phyloP scores from a whole-genome alignment of 2,797 vertebrate species.

The Mormyrus hasselquistii region DNA sequence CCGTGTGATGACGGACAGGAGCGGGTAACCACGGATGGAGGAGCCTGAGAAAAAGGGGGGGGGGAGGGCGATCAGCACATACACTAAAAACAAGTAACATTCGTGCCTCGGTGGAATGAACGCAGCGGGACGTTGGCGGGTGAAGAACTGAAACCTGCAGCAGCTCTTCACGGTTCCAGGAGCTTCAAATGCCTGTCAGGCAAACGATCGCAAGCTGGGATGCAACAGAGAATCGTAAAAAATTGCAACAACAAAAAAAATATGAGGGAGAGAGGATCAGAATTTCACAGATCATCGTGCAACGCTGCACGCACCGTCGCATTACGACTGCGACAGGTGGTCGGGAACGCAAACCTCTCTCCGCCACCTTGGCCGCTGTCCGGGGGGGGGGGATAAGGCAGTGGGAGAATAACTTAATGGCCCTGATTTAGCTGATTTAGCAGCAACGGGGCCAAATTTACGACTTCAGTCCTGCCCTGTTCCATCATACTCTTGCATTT shows the following conservation, averaged over 20 bases:
- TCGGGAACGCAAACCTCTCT: not conserved
- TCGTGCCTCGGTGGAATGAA: not conserved
- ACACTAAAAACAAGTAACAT: not conserved
- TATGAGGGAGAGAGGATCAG: not conserved
- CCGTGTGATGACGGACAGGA: slow-evolving; percentile 84
- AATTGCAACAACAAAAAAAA: not conserved
- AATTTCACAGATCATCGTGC: not conserved
- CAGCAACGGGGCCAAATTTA: slow-evolving; percentile 38
- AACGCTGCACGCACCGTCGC: not conserved
- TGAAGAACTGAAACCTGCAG: not conserved
- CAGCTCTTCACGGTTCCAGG: not conserved
- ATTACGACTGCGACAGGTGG: not conserved
- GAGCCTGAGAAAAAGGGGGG: slow-evolving; percentile 62
- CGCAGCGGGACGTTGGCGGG: not conserved
- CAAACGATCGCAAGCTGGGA: not conserved
- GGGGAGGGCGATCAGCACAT: not conserved
- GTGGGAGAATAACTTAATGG: slow-evolving; percentile 25
- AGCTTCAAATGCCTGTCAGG: not conserved
- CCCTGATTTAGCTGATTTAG: slow-evolving; percentile 38
- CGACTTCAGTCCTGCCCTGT: slow-evolving; percentile 63
- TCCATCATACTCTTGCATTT: slow-evolving; percentile 50
- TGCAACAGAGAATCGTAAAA: not conserved
- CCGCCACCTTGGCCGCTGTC: not conserved
- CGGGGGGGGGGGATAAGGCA: not conserved
- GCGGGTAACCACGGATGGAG: slow-evolving; percentile 76